Percentiles rank a stretch among this genome's conserved stretches.
Evolutionary conservation across 2,888 invertebrate genomes (phyloP).

Genomic region (Hemistola chrysoprasaria): DNA sequence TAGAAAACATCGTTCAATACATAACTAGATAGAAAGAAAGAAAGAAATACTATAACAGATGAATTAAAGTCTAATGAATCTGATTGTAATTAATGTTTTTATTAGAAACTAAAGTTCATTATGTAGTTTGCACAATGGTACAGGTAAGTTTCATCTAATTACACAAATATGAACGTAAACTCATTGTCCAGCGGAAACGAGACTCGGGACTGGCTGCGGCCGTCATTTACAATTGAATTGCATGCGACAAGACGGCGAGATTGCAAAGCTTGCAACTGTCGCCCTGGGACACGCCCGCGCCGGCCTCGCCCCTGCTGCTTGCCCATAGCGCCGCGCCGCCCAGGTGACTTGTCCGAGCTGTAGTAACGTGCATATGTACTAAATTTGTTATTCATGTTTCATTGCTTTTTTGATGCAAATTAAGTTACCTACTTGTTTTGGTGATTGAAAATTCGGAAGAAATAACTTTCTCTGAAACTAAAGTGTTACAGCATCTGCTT

Average conservation of each 20-base stretch:
- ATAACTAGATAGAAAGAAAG: no score
- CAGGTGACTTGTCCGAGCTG: no score
- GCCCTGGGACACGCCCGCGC: conserved; percentile 1
- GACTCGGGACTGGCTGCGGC: conserved; percentile 10
- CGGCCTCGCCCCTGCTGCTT: neutral
- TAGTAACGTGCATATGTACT: no score
- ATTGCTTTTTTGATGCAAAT: no score
- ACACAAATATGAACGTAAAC: conserved; percentile 29
- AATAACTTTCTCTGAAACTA: no score
- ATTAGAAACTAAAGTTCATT: neutral
- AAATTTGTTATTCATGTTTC: no score
- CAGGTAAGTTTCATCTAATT: conserved; percentile 4
- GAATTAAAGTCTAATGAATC: no score
- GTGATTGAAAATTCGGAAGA: no score
- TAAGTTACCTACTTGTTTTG: no score
- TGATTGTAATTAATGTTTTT: no score
- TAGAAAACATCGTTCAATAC: neutral
- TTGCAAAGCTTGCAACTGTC: conserved; percentile 41
- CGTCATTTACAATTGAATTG: conserved; percentile 49
- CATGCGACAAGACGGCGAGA: conserved; percentile 44
- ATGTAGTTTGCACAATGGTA: neutral
- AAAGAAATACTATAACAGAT: no score
- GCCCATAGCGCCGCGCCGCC: neutral
- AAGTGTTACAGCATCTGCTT: no score
- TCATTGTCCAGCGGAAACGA: conserved; percentile 48